A percentile compares a stretch with the other conserved stretches of the same genome.
Conservation (phyloP, 2,113 vertebrate genomes). For the Ceyx melanurus region DNA sequence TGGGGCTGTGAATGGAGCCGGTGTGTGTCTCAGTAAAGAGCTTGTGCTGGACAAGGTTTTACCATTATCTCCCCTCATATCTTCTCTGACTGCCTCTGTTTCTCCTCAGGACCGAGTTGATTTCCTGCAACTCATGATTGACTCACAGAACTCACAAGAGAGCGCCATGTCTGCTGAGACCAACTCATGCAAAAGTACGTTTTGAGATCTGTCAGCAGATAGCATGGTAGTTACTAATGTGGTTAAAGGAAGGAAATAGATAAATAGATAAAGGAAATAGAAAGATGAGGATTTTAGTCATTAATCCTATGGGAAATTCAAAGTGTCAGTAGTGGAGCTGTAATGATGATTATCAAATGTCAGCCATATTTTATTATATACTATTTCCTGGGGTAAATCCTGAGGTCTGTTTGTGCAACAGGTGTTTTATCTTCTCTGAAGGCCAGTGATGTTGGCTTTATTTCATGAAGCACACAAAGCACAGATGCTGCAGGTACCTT, state of each 20-base stretch:
- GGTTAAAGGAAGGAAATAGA: neutral
- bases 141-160: constrained; percentile 68
- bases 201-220: neutral
- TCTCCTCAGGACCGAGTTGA: constrained; percentile 75
- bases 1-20: neutral
- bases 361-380: neutral
- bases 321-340: neutral
- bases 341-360: neutral
- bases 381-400: neutral
- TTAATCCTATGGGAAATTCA: neutral
- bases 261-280: too few relatives aligned
- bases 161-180: neutral
- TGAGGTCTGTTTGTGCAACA: neutral
- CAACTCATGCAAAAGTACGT: neutral
- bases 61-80: neutral
- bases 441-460: neutral
- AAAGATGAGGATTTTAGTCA: neutral
- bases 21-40: neutral
- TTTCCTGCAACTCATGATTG: constrained; percentile 84
- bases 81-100: neutral
- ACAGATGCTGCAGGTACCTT: neutral
- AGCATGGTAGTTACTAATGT: neutral
- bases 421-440: neutral
- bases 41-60: neutral
- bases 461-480: neutral